A percentile compares a stretch with the other conserved stretches of the same genome.
These are phyloP conservation scores for Clarias magur DNA, from an alignment of 2,113 vertebrate genomes.

Conservation along the genomic window DNA sequence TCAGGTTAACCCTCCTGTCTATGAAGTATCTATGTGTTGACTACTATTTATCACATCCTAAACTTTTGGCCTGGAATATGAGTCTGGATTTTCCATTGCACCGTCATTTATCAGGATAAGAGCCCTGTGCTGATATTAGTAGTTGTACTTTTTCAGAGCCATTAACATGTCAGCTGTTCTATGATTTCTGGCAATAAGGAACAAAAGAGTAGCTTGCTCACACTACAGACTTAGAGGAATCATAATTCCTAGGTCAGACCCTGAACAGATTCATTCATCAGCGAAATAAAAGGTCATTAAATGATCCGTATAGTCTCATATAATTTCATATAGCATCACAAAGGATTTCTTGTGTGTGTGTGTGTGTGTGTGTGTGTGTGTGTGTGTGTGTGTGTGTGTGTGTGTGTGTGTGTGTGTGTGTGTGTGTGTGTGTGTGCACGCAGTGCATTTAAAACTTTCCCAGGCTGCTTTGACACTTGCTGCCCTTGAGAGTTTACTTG, in stretches of 20 bases:
- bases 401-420: too few relatives aligned
- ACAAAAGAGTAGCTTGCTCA: not conserved
- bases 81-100: slow-evolving; percentile 47
- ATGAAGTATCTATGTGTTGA: slow-evolving; percentile 32
- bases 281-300: not conserved
- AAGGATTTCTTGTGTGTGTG: not conserved
- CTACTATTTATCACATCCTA: slow-evolving; percentile 40
- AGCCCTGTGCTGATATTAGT: slow-evolving; percentile 41
- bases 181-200: slow-evolving; percentile 16
- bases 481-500: not conserved
- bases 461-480: not conserved
- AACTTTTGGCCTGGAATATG: slow-evolving; percentile 40
- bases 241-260: not conserved
- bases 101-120: slow-evolving; percentile 43
- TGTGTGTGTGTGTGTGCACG: not conserved
- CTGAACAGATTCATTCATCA: slow-evolving; percentile 7
- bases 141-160: slow-evolving; percentile 38
- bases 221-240: not conserved
- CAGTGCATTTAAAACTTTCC: not conserved
- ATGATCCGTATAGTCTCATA: not conserved
- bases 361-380: not conserved
- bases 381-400: too few relatives aligned
- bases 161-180: slow-evolving; percentile 41
- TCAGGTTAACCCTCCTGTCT: slow-evolving; percentile 15
- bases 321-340: not conserved